Evolutionary conservation across 2,113 vertebrate genomes (phyloP).

Genomic region (Cyprinus carpio): DNA sequence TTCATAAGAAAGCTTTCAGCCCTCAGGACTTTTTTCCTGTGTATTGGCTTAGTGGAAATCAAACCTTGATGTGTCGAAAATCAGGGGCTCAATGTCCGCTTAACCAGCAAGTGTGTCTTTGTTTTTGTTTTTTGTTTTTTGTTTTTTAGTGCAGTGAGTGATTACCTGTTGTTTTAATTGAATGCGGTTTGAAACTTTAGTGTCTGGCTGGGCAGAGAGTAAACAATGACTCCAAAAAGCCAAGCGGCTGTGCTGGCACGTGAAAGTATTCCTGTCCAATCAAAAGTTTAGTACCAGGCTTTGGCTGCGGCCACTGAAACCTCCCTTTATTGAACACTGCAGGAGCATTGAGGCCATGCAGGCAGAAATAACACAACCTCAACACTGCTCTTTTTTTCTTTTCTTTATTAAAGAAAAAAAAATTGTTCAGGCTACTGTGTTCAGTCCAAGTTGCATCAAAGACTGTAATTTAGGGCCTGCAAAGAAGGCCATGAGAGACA

Average conservation of each 20-base stretch:
- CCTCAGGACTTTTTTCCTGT: conserved; percentile 34
- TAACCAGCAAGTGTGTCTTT: conserved; percentile 59
- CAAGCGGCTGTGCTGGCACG: conserved; percentile 65
- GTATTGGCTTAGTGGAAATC: conserved; percentile 44
- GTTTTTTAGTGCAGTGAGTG: conserved; percentile 56
- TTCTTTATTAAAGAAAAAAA: conserved; percentile 36
- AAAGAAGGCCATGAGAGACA: conserved; percentile 13
- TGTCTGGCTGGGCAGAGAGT: conserved; percentile 59
- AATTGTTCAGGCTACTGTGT: conserved; percentile 7
- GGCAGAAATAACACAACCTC: conserved; percentile 63
- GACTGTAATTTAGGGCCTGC: conserved; percentile 24
- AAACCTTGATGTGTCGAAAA: conserved; percentile 51
- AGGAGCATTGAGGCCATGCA: conserved; percentile 46
- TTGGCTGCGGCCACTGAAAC: conserved; percentile 61
- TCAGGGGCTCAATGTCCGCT: conserved; percentile 51
- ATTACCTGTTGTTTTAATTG: conserved; percentile 62
- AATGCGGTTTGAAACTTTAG: conserved; percentile 63
- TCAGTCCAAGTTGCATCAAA: conserved; percentile 39
- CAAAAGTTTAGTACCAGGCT: conserved; percentile 69
- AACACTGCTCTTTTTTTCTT: conserved; percentile 52
- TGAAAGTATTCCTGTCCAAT: conserved; percentile 63
- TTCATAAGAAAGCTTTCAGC: conserved; percentile 36
- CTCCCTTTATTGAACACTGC: conserved; percentile 61
- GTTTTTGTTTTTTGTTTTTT: conserved; percentile 43
- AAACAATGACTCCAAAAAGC: conserved; percentile 66